phyloP scores from a whole-genome alignment of 2,888 invertebrate species.

The Drosophila fungiperda region DNA sequence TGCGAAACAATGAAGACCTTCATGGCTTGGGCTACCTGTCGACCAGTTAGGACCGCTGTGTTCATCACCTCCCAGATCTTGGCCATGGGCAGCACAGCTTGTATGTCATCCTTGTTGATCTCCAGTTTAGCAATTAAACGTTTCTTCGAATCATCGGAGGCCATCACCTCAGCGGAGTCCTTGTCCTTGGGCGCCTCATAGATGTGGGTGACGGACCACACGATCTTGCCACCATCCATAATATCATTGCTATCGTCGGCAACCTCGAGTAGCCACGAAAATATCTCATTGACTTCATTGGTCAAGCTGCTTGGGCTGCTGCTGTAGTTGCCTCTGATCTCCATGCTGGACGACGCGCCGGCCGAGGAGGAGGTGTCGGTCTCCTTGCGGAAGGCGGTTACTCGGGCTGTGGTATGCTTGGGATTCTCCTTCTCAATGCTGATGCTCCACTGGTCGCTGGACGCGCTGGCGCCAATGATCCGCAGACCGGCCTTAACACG shows the following conservation, averaged over 20 bases:
- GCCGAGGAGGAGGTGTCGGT: constrained; percentile 71
- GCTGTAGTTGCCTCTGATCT: constrained; percentile 41
- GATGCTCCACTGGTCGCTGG: constrained; percentile 93
- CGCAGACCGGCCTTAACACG: constrained; percentile 95
- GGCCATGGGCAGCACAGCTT: constrained; percentile 96
- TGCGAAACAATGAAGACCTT: constrained; percentile 97
- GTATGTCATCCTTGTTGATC: constrained; percentile 96
- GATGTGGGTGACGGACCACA: constrained; percentile 93
- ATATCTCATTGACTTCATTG: constrained; percentile 90
- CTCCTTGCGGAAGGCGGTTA: constrained; percentile 92
- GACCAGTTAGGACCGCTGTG: constrained; percentile 96
- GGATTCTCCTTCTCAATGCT: constrained; percentile 92
- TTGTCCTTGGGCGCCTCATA: constrained; percentile 86
- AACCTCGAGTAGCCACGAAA: constrained; percentile 96
- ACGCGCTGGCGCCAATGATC: constrained; percentile 93
- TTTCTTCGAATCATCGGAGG: constrained; percentile 85
- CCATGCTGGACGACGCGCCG: constrained; percentile 63
- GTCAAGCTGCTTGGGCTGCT: constrained; percentile 62
- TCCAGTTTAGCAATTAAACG: constrained; percentile 93
- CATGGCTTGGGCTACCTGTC: constrained; percentile 97
- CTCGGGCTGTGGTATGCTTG: constrained; percentile 94
- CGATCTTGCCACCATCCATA: constrained; percentile 93
- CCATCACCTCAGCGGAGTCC: constrained; percentile 77
- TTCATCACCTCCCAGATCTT: constrained; percentile 99
- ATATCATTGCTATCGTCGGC: constrained; percentile 91